Evolutionary conservation across 2,113 vertebrate genomes (phyloP).

Genomic region (Collichthys lucidus): DNA sequence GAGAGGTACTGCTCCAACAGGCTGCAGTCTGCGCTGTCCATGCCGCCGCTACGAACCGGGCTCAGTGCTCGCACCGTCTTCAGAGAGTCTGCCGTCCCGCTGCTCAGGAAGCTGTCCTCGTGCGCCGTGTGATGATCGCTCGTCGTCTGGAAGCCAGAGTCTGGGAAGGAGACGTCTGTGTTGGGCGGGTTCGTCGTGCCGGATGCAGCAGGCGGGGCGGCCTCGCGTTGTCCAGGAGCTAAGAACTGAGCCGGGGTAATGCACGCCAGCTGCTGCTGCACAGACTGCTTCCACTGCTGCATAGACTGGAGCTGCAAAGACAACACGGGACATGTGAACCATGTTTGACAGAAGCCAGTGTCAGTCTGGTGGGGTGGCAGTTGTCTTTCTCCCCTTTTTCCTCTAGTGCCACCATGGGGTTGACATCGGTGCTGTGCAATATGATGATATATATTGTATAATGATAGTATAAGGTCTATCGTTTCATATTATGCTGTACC

Average conservation of each 20-base stretch:
- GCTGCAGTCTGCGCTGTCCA: slow-evolving; percentile 84
- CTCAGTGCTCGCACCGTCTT: slow-evolving; percentile 85
- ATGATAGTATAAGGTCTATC: too few species aligned
- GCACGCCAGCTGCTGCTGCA: slow-evolving; percentile 82
- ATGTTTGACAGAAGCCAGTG: too few species aligned
- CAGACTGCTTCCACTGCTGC: slow-evolving; percentile 90
- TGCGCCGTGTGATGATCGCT: slow-evolving; percentile 70
- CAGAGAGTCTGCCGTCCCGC: slow-evolving; percentile 82
- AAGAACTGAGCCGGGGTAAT: slow-evolving; percentile 56
- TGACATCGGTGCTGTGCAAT: too few species aligned
- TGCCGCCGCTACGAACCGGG: slow-evolving; percentile 14
- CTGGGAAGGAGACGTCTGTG: slow-evolving; percentile 87
- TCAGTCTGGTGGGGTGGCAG: neutral
- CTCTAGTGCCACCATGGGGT: neutral
- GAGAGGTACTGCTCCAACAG: slow-evolving; percentile 92
- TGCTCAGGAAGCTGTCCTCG: slow-evolving; percentile 86
- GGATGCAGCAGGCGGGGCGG: slow-evolving; percentile 23
- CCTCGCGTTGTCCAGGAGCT: slow-evolving; percentile 34
- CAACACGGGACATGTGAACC: neutral
- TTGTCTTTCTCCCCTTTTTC: neutral
- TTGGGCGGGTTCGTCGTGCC: slow-evolving; percentile 60
- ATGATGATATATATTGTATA: too few species aligned
- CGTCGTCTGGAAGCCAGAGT: slow-evolving; percentile 95
- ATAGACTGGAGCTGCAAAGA: slow-evolving; percentile 88
- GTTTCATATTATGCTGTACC: too few species aligned